These are phyloP conservation scores for Diorhabda sublineata DNA, from an alignment of 1,140 invertebrate species.

Conservation along the genomic window DNA sequence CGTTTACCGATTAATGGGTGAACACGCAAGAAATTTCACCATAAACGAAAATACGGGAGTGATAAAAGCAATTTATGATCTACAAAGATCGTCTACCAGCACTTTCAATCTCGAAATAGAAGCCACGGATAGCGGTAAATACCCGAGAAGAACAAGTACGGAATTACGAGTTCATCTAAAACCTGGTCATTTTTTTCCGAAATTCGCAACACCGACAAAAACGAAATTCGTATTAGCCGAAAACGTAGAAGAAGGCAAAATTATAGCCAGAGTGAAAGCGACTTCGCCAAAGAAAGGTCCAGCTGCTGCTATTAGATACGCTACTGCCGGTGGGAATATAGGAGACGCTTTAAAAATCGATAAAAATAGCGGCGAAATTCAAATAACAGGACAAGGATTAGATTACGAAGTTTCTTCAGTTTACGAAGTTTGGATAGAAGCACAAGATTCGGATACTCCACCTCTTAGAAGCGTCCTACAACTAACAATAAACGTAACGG, in stretches of 20 bases:
- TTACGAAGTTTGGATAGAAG: conserved; percentile 92
- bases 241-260: conserved; percentile 67
- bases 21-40: conserved; percentile 70
- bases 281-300: conserved; percentile 69
- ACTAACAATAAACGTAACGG: conserved; percentile 80
- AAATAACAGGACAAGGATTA: conserved; percentile 69
- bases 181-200: conserved; percentile 69
- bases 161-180: conserved; percentile 68
- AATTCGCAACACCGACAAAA: conserved; percentile 62
- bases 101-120: conserved; percentile 71
- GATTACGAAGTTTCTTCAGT: conserved; percentile 82
- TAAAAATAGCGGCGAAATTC: conserved; percentile 70
- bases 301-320: conserved; percentile 66
- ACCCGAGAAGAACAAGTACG: conserved; percentile 59
- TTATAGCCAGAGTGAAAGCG: conserved; percentile 67
- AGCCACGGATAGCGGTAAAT: conserved; percentile 65
- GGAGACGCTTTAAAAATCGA: conserved; percentile 81
- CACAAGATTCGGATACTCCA: conserved; percentile 77
- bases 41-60: conserved; percentile 79
- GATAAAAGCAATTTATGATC: conserved; percentile 64
- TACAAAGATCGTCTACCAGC: conserved; percentile 48
- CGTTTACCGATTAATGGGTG: conserved; percentile 70
- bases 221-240: conserved; percentile 74
- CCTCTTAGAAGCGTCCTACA: conserved; percentile 71
- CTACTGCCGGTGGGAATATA: conserved; percentile 87